Base-by-base conservation (phyloP, 2,888 invertebrate species). In the Microchrysa polita region DNA sequence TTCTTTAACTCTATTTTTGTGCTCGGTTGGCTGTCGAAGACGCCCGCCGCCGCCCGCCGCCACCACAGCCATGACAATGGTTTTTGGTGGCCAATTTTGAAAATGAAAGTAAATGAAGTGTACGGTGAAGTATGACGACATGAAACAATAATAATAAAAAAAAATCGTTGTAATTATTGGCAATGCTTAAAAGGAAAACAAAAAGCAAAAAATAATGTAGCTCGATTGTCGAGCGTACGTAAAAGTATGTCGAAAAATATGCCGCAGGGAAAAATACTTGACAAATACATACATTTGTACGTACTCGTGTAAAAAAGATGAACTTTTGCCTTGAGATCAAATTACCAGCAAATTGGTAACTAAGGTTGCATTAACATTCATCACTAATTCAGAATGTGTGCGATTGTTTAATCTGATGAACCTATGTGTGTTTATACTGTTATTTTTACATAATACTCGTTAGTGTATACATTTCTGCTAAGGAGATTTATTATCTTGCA, bases 1-100 rank as follows among this genome's bases (percentile, higher is more conserved):
- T 40, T 59, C 59, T 20, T n/a, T n/a, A n/a, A n/a, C n/a, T 34
- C 61, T 27, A 12, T 18, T 61, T 9, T 61, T 48, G 16, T 48
- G 42, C 42, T 7, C 10, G 48, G 48, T 48, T 34, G 27, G 27
- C 27, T 34, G 27, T n/a, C n/a, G n/a, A n/a, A n/a, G n/a, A n/a
- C n/a, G n/a, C 42, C 42, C 42, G 12, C 7, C 12, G 42, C 12
- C 42, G 42, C 12, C 12, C 12, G 16, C 16, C 22, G 55, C 23
- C 34, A 27, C 10, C 14, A 27, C 60, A 60, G 27, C 65, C 44
- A 20, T 65, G 65, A 22, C 44, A 65, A 65, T 65, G 65, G 65
- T 65, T 65, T 55, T 65, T 65, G 44, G 65, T 44, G 44, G 44
- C 65, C 65, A 65, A 65, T 65, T 63, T 65, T 65, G 65, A 65